A percentile compares a stretch with the other conserved stretches of the same genome.
phyloP scores from a whole-genome alignment of 2,797 vertebrate species.

The Cuculus canorus region DNA sequence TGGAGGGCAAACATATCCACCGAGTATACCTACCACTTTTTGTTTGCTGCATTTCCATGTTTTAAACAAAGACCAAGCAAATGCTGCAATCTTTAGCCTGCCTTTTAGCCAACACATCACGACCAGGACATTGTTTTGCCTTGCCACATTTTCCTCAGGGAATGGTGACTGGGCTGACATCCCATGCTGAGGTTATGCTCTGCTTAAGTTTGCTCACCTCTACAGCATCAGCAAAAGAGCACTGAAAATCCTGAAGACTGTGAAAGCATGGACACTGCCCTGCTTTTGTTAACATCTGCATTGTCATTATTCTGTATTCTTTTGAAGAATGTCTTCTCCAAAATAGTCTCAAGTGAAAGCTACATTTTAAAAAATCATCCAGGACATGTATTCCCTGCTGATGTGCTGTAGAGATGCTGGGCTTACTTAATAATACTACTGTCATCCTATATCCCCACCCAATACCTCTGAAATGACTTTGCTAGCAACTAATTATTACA shows the following conservation, averaged over 20 bases:
- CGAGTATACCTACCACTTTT: not conserved
- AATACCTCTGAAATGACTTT: not conserved
- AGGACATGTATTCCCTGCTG: not conserved
- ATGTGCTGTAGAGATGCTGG: not conserved
- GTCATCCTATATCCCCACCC: fast-evolving
- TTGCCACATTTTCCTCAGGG: not conserved
- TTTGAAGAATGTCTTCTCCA: not conserved
- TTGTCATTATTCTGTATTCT: not conserved
- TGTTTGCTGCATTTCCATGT: not conserved
- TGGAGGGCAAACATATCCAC: not conserved
- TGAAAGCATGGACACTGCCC: not conserved
- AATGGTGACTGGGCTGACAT: not conserved
- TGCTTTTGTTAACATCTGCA: not conserved
- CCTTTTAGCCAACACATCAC: not conserved
- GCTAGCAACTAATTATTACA: not conserved
- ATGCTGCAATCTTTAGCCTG: not conserved
- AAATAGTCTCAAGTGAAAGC: not conserved
- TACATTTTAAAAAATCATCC: not conserved
- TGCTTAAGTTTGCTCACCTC: not conserved
- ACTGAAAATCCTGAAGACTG: not conserved
- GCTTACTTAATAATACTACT: not conserved
- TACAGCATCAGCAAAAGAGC: not conserved
- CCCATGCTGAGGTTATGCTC: not conserved
- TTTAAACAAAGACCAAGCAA: not conserved
- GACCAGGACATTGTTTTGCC: not conserved